These are phyloP conservation scores for Drosophila meridiana DNA, from an alignment of 2,888 invertebrate genomes.

Conservation along the genomic window DNA sequence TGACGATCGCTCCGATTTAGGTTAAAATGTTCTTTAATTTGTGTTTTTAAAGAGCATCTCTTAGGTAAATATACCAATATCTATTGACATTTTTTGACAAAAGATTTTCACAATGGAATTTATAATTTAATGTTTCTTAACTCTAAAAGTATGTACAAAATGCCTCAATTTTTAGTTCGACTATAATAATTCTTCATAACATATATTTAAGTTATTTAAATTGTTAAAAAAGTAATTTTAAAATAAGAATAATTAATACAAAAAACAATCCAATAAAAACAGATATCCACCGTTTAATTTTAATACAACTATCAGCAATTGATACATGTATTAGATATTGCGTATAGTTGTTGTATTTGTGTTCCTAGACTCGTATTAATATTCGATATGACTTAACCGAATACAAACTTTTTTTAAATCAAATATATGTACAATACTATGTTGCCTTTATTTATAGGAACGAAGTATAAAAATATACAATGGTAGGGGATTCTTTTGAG, in stretches of 20 bases:
- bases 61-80: too few species aligned
- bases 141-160: too few species aligned
- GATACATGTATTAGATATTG: not conserved
- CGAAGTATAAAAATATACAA: constrained; percentile 10
- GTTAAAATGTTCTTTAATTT: too few species aligned
- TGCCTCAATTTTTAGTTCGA: too few species aligned
- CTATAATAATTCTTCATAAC: too few species aligned
- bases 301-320: not conserved
- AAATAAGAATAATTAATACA: not conserved
- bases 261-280: not conserved
- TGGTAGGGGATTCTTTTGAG: not conserved
- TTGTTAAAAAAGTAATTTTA: too few species aligned
- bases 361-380: not conserved
- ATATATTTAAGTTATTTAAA: too few species aligned
- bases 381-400: not conserved
- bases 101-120: too few species aligned
- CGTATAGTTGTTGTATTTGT: not conserved
- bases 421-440: not conserved
- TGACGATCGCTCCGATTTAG: too few species aligned
- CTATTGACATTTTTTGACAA: too few species aligned
- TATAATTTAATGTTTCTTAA: too few species aligned
- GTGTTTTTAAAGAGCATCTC: too few species aligned
- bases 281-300: not conserved
- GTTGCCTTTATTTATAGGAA: constrained; percentile 1
- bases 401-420: not conserved